phyloP scores from a whole-genome alignment of 1,140 invertebrate species.

The Fopius arisanus region DNA sequence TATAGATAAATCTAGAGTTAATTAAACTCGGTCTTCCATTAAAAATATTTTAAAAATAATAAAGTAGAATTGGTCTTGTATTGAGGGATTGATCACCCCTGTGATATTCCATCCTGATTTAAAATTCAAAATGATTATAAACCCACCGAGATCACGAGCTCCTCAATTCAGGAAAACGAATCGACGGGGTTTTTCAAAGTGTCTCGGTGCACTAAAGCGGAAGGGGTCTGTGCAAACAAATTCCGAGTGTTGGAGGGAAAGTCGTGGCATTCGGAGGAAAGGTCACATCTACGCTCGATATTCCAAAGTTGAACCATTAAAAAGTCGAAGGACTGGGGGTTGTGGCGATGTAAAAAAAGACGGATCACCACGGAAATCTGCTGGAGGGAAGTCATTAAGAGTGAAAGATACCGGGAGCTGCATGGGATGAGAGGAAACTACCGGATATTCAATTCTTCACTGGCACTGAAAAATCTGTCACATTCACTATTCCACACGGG shows the following conservation, averaged over 20 bases:
- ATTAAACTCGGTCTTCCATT: too few species aligned
- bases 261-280: not conserved
- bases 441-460: not conserved
- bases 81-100: too few species aligned
- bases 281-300: not conserved
- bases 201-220: not conserved
- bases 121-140: too few species aligned
- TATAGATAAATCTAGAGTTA: too few species aligned
- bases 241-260: not conserved
- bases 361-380: not conserved
- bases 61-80: too few species aligned
- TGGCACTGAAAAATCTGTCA: not conserved
- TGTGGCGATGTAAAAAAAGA: not conserved
- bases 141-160: too few species aligned
- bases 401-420: not conserved
- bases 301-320: not conserved
- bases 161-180: not conserved
- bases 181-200: not conserved
- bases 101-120: too few species aligned
- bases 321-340: not conserved
- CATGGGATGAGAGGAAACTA: not conserved
- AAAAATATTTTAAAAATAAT: too few species aligned
- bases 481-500: too few species aligned
- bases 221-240: not conserved
- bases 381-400: slow-evolving; percentile 1